Evolutionary conservation across 2,888 invertebrate genomes (phyloP), one percentile per base, ranked within the genome.

Genomic region (Mythimna albipuncta): DNA sequence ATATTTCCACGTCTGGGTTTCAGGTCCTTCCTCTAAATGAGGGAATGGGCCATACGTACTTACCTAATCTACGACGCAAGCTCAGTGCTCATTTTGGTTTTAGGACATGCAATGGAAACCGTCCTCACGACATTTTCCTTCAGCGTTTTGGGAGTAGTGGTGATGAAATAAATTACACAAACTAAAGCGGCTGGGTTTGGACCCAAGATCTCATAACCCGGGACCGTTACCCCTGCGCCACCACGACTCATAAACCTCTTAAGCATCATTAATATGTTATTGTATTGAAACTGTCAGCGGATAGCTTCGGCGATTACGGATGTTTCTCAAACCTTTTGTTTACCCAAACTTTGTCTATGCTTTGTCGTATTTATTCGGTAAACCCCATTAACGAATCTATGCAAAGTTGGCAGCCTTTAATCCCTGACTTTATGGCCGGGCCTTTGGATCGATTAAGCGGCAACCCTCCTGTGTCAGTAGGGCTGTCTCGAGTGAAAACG

Each of bases 361-460:
- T 87, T 85, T 85, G 85, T 87, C 84, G 81, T 84, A 87, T 86
- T 85, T 84, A 81, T 88, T 83, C 75, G 81, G 79, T 84, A 88
- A 86, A 83, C 83, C 85, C 87, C 85, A 89, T 89, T 89, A 89
- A 83, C 78, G 84, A 81, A 79, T 80, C 85, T 87, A 87, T 89
- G 89, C 82, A 88, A 91, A 93, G 90, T 91, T 91, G 87, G 85
- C 75, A 86, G 81, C 85, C 79, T 83, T 85, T 88, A 88, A 89
- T 86, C 87, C 87, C 80, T 83, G 84, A 79, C 82, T 87, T 86
- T 85, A 87, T 85, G 74, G 81, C 77, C 67, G 78, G 83, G 85
- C 78, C 79, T 83, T 65, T 35, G 63, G 88, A 91, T 92, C 92
- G 91, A 92, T 92, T 87, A 83, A 77, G 77, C 87, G 87, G 87